Evolutionary conservation across 2,113 vertebrate species (phyloP).

Genomic region (Lethenteron camtschaticum): DNA sequence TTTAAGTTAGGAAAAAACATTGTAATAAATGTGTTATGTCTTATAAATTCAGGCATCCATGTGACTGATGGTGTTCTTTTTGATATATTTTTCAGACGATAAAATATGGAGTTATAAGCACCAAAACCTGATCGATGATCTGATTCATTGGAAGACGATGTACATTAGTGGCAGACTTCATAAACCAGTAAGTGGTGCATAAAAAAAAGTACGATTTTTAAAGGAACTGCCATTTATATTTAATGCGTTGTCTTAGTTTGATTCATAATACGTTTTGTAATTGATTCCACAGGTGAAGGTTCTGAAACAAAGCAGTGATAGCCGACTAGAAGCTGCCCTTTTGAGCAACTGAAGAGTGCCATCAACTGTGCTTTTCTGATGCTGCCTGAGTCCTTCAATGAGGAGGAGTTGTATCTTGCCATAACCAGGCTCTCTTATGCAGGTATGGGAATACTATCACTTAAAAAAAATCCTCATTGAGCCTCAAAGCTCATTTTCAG

Average conservation of each 20-base stretch:
- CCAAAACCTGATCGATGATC: not conserved
- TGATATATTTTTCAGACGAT: not conserved
- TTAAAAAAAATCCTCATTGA: no score
- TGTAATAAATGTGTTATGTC: no score
- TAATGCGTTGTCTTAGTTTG: no score
- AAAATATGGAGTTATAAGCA: conserved; percentile 1
- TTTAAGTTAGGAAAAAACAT: no score
- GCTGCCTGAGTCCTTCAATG: not conserved
- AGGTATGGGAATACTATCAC: not conserved
- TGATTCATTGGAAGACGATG: conserved; percentile 1
- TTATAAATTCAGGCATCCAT: no score
- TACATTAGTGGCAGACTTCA: not conserved
- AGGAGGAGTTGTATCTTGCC: not conserved
- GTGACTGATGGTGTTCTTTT: no score
- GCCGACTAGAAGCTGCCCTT: not conserved
- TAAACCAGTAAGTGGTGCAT: conserved; percentile 2
- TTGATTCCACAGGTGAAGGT: not conserved
- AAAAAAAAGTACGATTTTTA: no score
- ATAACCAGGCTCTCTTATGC: not conserved
- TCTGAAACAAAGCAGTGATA: not conserved
- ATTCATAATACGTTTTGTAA: no score
- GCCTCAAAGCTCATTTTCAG: no score
- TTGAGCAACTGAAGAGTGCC: not conserved
- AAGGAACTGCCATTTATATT: no score
- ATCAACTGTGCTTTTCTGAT: not conserved